Conservation (phyloP, 2,113 vertebrate genomes). For the Todiramphus saurophagus region DNA sequence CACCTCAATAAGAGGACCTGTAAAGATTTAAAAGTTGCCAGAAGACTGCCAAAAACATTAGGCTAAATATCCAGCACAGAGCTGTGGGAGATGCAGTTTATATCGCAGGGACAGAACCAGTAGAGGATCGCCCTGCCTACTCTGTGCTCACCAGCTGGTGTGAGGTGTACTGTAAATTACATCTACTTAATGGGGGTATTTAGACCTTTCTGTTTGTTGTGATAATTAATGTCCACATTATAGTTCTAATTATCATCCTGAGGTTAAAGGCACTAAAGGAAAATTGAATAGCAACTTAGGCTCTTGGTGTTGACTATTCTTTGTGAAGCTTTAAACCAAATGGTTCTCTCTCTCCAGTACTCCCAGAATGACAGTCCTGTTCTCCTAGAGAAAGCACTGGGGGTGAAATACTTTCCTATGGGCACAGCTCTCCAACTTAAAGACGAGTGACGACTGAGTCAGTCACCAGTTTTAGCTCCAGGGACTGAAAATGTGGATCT, state of each 20-base stretch:
- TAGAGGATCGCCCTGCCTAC: background rate
- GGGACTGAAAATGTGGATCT: background rate
- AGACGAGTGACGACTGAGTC: background rate
- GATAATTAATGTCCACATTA: background rate
- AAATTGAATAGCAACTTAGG: background rate
- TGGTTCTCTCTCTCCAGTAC: background rate
- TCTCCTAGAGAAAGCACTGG: background rate
- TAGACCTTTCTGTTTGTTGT: background rate
- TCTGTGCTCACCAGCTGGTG: background rate
- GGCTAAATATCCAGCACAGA: background rate
- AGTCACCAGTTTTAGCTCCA: background rate
- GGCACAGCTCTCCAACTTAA: background rate
- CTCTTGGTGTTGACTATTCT: background rate
- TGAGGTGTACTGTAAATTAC: background rate
- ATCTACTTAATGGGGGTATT: background rate
- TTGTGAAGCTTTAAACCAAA: background rate
- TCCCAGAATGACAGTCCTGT: background rate
- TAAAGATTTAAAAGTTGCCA: conserved; percentile 19
- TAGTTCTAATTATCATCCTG: background rate
- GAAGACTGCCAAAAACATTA: background rate
- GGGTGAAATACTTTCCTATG: background rate
- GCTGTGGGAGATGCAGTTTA: background rate
- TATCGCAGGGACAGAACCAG: background rate
- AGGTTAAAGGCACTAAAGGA: background rate
- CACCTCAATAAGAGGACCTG: conserved; percentile 20